A percentile compares a stretch with the other conserved stretches of the same genome.
phyloP scores from a whole-genome alignment of 2,797 vertebrate genomes.

The Parauchenoglanis ngamensis region DNA sequence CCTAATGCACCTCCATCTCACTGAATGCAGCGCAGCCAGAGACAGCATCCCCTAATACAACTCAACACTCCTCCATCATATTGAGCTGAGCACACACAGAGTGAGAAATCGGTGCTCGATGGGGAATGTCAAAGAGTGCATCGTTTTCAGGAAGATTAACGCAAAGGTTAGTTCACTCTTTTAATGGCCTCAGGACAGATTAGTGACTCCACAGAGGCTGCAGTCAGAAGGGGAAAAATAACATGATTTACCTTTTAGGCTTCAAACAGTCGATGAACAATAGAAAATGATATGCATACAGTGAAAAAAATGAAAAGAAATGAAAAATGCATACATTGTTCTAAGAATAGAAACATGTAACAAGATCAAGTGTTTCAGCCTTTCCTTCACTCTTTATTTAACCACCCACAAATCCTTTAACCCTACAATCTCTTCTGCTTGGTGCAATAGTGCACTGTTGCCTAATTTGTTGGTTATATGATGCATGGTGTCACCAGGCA shows the following conservation, averaged over 20 bases:
- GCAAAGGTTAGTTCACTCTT: slow-evolving; percentile 31
- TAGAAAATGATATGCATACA: background rate
- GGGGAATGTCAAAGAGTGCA: slow-evolving; percentile 17
- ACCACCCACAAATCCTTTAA: slow-evolving; percentile 16
- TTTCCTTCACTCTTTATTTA: background rate
- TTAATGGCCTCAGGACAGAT: slow-evolving; percentile 32
- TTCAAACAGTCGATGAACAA: slow-evolving; percentile 2
- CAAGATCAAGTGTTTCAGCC: background rate
- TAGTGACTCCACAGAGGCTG: slow-evolving; percentile 12
- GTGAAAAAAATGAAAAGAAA: too few relatives aligned
- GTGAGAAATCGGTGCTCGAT: slow-evolving; percentile 5
- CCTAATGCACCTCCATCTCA: slow-evolving; percentile 47
- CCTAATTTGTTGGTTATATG: slow-evolving; percentile 52
- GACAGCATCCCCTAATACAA: slow-evolving; percentile 33
- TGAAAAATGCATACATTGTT: background rate
- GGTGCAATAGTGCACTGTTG: slow-evolving; percentile 43
- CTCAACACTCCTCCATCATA: slow-evolving; percentile 37
- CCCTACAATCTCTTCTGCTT: slow-evolving; percentile 31
- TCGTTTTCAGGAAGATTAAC: slow-evolving; percentile 30
- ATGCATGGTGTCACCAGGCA: slow-evolving; percentile 51
- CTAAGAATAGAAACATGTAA: background rate
- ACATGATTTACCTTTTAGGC: slow-evolving; percentile 13
- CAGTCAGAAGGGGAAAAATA: slow-evolving; percentile 20
- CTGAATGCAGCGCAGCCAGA: slow-evolving; percentile 41
- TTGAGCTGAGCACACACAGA: slow-evolving; percentile 9